Evolutionary conservation across 2,888 invertebrate species (phyloP), one percentile per base, ranked within the genome.

Genomic region (Parnassius apollo): DNA sequence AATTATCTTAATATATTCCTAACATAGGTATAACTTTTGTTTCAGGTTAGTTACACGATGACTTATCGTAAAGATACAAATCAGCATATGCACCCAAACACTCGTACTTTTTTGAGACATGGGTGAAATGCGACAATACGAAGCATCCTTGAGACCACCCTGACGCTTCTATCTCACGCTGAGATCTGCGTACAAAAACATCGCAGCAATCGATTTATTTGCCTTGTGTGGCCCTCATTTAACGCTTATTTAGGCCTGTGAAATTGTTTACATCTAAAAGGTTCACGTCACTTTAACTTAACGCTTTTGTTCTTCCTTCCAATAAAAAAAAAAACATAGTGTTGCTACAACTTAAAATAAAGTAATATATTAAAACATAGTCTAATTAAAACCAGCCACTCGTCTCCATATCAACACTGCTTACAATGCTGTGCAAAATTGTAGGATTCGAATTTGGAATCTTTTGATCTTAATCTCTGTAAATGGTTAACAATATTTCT

Each of bases 141-240:
- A 70, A 69, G 35, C 59, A 59, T 73, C 75, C 65, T 61, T 55
- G 65, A 68, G 89, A 90, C 90, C 90, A 90, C 90, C 89, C 87
- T 74, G 82, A 65, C 65, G 67, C 64, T 69, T 63, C 72, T 84
- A 87, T 88, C 87, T 81, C 66, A 70, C 70, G 77, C 68, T 73
- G 82, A 76, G 80, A 88, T 88, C 86, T 80, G 63, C 68, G 67
- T 68, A 86, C 74, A 88, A 88, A 88, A 88, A 86, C 83, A 70
- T 77, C 79, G 80, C 82, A 80, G 78, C 77, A 75, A 83, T 83
- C 78, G 82, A 84, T 83, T 78, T 82, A 76, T 85, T 86, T 85
- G 78, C 78, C 83, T 81, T 85, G 85, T 87, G 87, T 87, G 86
- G 89, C 85, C 87, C 81, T 83, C 75, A 82, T 83, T 88, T 84